These are phyloP conservation scores for Cerastis rubricosa DNA, from an alignment of 2,888 invertebrate genomes.

Conservation along the genomic window DNA sequence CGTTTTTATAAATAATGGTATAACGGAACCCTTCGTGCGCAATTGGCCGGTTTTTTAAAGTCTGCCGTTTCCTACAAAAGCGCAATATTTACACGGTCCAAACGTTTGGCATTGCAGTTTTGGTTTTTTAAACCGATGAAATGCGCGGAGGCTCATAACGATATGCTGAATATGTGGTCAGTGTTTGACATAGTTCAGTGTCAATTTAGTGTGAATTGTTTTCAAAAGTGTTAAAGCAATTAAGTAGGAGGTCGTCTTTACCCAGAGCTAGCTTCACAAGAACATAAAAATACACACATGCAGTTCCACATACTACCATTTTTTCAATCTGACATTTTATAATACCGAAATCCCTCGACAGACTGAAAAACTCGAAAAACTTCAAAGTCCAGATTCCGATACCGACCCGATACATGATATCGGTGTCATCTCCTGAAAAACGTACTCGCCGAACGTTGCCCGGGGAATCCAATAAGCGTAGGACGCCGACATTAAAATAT, in stretches of 20 bases:
- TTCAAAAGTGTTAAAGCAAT: neutral
- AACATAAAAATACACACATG: neutral
- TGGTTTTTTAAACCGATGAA: neutral
- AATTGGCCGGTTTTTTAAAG: no score
- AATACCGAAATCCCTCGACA: neutral
- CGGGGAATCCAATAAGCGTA: slow-evolving; percentile 78
- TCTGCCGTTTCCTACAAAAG: neutral
- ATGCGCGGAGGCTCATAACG: neutral
- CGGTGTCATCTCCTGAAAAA: slow-evolving; percentile 54
- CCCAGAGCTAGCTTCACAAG: neutral
- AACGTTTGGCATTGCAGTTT: no score
- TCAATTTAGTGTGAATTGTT: neutral
- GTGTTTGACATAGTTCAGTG: neutral
- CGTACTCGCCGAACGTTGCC: slow-evolving; percentile 32
- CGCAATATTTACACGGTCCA: neutral
- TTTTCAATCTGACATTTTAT: neutral
- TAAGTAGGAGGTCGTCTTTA: neutral
- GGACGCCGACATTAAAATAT: slow-evolving; percentile 77
- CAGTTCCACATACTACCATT: neutral
- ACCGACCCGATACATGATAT: slow-evolving; percentile 45
- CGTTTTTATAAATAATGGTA: no score
- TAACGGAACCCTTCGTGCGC: no score
- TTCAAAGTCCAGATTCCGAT: slow-evolving; percentile 8
- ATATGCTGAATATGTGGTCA: neutral
- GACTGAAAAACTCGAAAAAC: slow-evolving; percentile 34